phyloP scores from a whole-genome alignment of 1,140 invertebrate species.

The Phocides pigmalion region DNA sequence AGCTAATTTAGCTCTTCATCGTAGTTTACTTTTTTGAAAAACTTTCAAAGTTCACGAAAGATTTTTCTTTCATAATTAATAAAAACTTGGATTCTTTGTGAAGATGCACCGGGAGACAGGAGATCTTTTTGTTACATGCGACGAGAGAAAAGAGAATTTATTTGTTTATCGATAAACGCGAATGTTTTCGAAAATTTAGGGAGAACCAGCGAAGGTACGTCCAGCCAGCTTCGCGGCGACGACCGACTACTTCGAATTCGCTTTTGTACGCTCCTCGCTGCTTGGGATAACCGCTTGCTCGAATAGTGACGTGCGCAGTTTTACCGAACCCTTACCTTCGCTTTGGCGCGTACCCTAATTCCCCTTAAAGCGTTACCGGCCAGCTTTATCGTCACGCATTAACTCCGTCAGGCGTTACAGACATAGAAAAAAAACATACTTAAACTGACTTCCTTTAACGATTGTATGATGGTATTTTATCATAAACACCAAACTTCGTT shows the following conservation, averaged over 20 bases:
- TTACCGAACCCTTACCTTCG: constrained; percentile 29
- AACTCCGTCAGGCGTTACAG: not conserved
- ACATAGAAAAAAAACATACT: not conserved
- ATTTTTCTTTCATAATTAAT: constrained; percentile 18
- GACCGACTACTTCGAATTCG: constrained; percentile 41
- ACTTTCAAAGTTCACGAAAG: constrained; percentile 8
- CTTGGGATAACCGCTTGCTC: constrained; percentile 25
- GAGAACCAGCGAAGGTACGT: constrained; percentile 6
- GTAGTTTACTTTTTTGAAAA: constrained; percentile 19
- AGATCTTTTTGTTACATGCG: constrained; percentile 25
- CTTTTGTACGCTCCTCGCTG: too few relatives aligned
- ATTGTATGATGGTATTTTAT: too few relatives aligned
- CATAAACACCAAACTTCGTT: too few relatives aligned
- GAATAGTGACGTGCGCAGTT: constrained; percentile 50
- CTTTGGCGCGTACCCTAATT: constrained; percentile 16
- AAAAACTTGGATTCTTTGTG: not conserved
- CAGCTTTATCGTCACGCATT: constrained; percentile 1
- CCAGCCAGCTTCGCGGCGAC: constrained; percentile 28
- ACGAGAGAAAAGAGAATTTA: constrained; percentile 13
- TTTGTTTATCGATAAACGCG: constrained; percentile 35
- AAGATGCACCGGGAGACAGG: not conserved
- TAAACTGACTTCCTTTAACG: too few relatives aligned
- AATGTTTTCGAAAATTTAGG: constrained; percentile 30
- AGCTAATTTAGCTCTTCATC: constrained; percentile 20
- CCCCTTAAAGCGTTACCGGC: constrained; percentile 2